A percentile compares a stretch with the other conserved stretches of the same genome.
These are phyloP conservation scores for Galbula dea DNA, from an alignment of 2,113 vertebrate species.

Conservation along the genomic window DNA sequence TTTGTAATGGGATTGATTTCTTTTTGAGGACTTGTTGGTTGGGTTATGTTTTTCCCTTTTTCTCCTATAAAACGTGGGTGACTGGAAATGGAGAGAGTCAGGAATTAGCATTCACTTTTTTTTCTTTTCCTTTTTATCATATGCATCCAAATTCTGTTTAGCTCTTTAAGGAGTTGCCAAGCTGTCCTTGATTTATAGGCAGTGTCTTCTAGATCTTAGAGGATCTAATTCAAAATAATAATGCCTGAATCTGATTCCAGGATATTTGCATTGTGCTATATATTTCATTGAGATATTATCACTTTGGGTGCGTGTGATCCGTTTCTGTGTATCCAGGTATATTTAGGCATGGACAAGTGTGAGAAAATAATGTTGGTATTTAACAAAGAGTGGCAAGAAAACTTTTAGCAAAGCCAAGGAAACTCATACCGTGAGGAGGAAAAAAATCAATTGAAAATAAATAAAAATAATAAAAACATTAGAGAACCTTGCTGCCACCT, in stretches of 20 bases:
- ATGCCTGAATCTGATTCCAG: conserved; percentile 45
- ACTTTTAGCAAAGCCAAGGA: not conserved
- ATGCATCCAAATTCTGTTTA: conserved; percentile 53
- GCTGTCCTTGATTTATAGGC: conserved; percentile 68
- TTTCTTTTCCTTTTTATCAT: conserved; percentile 63
- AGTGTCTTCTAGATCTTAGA: conserved; percentile 52
- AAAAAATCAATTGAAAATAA: not conserved
- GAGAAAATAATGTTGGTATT: not conserved
- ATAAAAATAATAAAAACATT: accelerated
- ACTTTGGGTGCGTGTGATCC: not conserved
- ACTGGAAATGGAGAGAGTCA: conserved; percentile 1
- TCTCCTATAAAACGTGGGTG: not conserved
- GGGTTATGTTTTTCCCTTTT: not conserved
- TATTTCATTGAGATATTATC: conserved; percentile 53
- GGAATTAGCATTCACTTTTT: conserved; percentile 49
- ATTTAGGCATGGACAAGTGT: not conserved
- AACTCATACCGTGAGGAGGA: accelerated
- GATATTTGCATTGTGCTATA: conserved; percentile 20
- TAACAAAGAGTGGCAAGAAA: not conserved
- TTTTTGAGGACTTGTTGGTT: conserved; percentile 29
- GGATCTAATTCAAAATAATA: conserved; percentile 67
- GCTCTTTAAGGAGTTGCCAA: conserved; percentile 62
- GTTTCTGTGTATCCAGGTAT: not conserved
- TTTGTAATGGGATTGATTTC: conserved; percentile 47
- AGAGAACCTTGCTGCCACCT: not conserved